Conservation (phyloP, 2,797 vertebrate genomes). For the Syngnathus acus region DNA sequence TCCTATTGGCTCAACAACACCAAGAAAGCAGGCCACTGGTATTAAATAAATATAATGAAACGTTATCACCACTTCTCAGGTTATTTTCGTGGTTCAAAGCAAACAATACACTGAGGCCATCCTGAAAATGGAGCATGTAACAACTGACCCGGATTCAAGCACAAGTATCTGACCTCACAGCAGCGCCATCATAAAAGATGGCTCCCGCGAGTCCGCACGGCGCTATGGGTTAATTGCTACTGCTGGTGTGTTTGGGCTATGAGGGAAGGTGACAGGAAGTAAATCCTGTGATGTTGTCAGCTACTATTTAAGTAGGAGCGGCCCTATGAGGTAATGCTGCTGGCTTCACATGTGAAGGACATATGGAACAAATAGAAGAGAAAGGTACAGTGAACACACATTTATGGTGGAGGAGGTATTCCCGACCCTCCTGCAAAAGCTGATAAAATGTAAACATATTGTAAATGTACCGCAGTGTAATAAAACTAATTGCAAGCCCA, state of each 20-base stretch:
- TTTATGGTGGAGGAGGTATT: neutral
- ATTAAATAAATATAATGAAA: constrained; percentile 14
- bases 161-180: constrained; percentile 25
- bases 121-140: constrained; percentile 8
- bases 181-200: constrained; percentile 17
- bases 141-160: constrained; percentile 30
- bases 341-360: neutral
- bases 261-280: constrained; percentile 44
- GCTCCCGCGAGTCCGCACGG: constrained; percentile 25
- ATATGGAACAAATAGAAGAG: constrained; percentile 3
- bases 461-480: too few species aligned
- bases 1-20: constrained; percentile 1
- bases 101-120: neutral
- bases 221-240: constrained; percentile 28
- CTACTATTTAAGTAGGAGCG: constrained; percentile 21
- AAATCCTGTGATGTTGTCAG: constrained; percentile 33
- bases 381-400: neutral
- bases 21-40: constrained; percentile 20
- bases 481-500: too few species aligned
- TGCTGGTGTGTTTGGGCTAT: constrained; percentile 28
- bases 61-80: neutral
- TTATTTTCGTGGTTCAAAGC: constrained; percentile 16
- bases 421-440: neutral
- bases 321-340: constrained; percentile 23
- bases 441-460: neutral